Conservation (phyloP, 1,140 invertebrate genomes). For the Melanaphis sacchari region DNA sequence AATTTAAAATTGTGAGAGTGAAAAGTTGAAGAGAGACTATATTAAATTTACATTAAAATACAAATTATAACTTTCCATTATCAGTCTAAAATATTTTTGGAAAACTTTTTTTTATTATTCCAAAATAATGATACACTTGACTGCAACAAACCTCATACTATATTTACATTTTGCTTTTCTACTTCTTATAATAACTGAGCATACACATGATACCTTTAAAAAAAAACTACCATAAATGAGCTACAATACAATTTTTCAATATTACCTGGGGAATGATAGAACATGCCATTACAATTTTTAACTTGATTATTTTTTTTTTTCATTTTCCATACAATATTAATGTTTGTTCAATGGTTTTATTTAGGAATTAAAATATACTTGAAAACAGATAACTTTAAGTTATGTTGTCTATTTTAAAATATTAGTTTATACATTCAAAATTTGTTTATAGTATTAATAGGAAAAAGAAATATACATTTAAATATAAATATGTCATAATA, state of each 20-base stretch:
- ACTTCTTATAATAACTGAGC: neutral
- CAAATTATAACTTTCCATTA: neutral
- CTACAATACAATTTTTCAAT: neutral
- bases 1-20: too few species aligned
- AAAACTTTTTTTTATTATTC: neutral
- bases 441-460: neutral
- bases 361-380: neutral
- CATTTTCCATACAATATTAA: neutral
- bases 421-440: neutral
- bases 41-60: neutral
- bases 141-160: neutral
- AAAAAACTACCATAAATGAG: neutral
- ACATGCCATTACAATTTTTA: neutral
- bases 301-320: neutral
- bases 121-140: neutral
- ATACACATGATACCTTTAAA: neutral
- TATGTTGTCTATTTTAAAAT: neutral
- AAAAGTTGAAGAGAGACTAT: neutral
- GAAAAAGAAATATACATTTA: neutral
- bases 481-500: too few species aligned
- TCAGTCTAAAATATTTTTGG: neutral
- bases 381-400: neutral
- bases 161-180: neutral
- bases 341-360: neutral
- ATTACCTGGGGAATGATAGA: neutral